Evolutionary conservation across 2,113 vertebrate genomes (phyloP), one percentile per base, ranked within the genome.

Genomic region (Archocentrus centrarchus): DNA sequence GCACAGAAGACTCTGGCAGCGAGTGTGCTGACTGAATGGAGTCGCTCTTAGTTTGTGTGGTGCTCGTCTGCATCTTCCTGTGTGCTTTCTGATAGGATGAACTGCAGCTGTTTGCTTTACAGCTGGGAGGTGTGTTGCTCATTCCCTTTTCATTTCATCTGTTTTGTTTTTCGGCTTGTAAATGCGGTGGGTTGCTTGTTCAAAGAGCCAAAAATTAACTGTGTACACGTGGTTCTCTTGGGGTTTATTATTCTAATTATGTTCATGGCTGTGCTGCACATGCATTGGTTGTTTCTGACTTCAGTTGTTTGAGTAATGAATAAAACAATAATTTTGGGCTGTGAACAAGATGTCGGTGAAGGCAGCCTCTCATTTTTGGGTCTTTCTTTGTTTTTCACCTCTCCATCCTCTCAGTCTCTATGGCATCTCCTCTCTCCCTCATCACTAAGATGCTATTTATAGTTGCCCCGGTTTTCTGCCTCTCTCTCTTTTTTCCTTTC

Each of bases 381-480:
- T 64, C 39, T 39, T 39, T 39, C 37, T 39, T 39, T 84, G 15
- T 87, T 78, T 92, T 86, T 73, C 82, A 89, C 84, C 80, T 86
- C 86, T 86, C 68, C 83, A 82, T 89, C 81, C 86, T 90, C 85
- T 84, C 86, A 7, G 78, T 86, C 86, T 92, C 86, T 73, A 62
- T 82, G 93, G 85, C 90, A 80, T 93, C 92, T 91, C 83, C 80
- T 85, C 88, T 89, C 86, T 91, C 88, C 79, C 85, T 91, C 91
- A 53, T 91, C 86, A 85, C 89, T 62, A 27, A 77, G 84, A 59
- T 86, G 91, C 92, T 95, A 94, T 96, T 96, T 96, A 94, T 96
- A 95, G 94, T 91, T 96, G 93, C 92, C 93, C 94, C 87, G 93
- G 79, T 95, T 96, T 94, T 81, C 84, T 91, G 58, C 44, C 73